Evolutionary conservation across 2,113 vertebrate species (phyloP), one percentile per base, ranked within the genome.

Genomic region (Vidua macroura): DNA sequence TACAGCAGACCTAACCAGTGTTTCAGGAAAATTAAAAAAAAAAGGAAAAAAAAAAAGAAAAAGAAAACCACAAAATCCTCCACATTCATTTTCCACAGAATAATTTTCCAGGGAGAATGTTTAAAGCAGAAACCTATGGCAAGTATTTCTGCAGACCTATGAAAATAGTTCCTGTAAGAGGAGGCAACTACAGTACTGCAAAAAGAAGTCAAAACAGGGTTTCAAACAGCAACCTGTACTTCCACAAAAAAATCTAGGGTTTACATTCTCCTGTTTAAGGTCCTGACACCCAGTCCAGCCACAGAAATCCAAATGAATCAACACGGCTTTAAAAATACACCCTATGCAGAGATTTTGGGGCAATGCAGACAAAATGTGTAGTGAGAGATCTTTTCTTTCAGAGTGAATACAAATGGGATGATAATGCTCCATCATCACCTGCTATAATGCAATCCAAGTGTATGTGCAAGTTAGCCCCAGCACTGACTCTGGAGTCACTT

Each of bases 41-140:
- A 41, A 41, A 41, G 13, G 10, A 39, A 41, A 41, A 41, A 41
- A 8, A 55, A n/a, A 23, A 46, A 75, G 4, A 59, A 72, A 69
- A 14, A 16, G 3, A 39, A 78, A 72, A 72, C 0, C 10, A 13
- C 10, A 16, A 77, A 93, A 28, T 30, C 14, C 23, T 73, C 27
- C 52, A 69, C 39, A 73, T 85, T 91, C 46, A 44, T 84, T 90
- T 93, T 91, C 90, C 93, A 59, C 39, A 74, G 60, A 90, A 78
- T 74, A 88, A 70, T 91, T 96, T 97, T 96, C 88, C 93, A 91
- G 17, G 13, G 59, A 83, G 35, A 88, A 63, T 13, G 33, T 84
- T 92, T 82, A 82, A 91, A 95, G 74, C 56, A 90, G 52, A 90
- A 74, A 90, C 53, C 60, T 72, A 78, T 72, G 60, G 80, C 43